Evolutionary conservation across 2,888 invertebrate genomes (phyloP).

Genomic region (Caenorhabditis parvicauda): DNA sequence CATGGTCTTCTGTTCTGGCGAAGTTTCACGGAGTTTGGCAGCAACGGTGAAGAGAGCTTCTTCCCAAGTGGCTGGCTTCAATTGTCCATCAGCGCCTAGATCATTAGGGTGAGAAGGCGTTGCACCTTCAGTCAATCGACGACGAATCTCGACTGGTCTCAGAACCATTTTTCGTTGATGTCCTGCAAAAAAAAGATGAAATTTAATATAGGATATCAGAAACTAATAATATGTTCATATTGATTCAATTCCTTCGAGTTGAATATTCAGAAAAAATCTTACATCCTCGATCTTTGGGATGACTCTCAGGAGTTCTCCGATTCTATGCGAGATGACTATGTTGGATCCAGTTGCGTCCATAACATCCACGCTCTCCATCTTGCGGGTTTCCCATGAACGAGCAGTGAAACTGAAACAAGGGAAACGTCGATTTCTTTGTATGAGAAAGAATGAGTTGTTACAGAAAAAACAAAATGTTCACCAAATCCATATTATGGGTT

Average conservation of each 20-base stretch:
- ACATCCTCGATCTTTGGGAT: conserved; percentile 90
- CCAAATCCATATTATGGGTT: too few relatives aligned
- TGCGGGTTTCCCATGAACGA: conserved; percentile 93
- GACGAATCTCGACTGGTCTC: conserved; percentile 93
- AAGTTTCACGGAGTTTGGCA: conserved; percentile 72
- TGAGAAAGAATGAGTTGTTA: too few relatives aligned
- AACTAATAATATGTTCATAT: too few relatives aligned
- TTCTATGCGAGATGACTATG: conserved; percentile 90
- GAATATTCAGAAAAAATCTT: too few relatives aligned
- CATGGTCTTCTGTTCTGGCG: conserved; percentile 76
- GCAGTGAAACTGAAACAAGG: conserved; percentile 75
- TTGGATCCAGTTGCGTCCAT: conserved; percentile 96
- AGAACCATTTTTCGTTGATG: conserved; percentile 97
- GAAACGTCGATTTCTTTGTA: too few relatives aligned
- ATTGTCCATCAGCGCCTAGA: conserved; percentile 68
- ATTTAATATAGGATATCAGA: too few relatives aligned
- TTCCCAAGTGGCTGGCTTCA: conserved; percentile 83
- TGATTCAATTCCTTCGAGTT: too few relatives aligned
- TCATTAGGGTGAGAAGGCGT: conserved; percentile 87
- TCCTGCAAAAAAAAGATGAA: conserved; percentile 69
- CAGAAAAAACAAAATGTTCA: too few relatives aligned
- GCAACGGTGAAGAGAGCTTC: conserved; percentile 79
- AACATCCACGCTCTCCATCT: conserved; percentile 91
- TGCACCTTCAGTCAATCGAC: conserved; percentile 95
- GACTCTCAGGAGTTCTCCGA: conserved; percentile 91